Evolutionary conservation across 2,113 vertebrate species (phyloP).

Genomic region (Phrynosoma platyrhinos): DNA sequence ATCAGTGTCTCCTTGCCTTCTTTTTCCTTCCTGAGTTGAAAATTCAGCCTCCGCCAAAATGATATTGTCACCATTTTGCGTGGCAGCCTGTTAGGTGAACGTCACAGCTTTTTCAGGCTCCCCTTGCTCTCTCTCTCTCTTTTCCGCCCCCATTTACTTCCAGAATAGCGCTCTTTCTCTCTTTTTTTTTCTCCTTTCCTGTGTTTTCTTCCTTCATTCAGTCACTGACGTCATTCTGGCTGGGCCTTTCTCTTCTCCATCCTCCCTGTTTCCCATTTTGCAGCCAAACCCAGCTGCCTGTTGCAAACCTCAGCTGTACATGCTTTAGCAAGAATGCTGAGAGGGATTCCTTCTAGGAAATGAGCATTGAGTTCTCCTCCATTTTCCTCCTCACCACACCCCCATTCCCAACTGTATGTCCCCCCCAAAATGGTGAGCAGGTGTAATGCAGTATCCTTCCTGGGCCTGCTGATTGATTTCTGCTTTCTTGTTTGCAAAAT

Average conservation of each 20-base stretch:
- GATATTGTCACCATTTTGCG: conserved; percentile 30
- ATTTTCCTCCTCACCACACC: background rate
- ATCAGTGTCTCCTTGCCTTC: background rate
- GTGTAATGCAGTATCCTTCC: background rate
- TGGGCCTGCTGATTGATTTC: background rate
- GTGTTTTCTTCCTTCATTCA: conserved; percentile 29
- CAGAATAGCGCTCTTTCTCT: background rate
- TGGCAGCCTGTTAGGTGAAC: conserved; percentile 3
- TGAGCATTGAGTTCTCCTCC: background rate
- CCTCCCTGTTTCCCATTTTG: background rate
- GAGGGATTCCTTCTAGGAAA: conserved; percentile 9
- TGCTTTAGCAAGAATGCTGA: background rate
- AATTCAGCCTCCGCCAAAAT: background rate
- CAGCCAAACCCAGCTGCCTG: conserved; percentile 9
- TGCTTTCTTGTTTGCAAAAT: conserved; percentile 14
- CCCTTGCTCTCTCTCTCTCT: conserved; percentile 16
- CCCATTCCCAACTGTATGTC: background rate
- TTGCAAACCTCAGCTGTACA: background rate
- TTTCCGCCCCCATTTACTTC: background rate
- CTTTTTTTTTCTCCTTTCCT: background rate
- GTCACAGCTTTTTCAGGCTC: background rate
- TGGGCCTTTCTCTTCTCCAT: background rate
- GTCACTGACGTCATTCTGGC: conserved; percentile 32
- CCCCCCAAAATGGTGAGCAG: background rate
- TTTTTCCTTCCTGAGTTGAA: background rate